These are phyloP conservation scores for Amblyteles armatorius DNA, from an alignment of 2,888 invertebrate genomes.

Conservation along the genomic window DNA sequence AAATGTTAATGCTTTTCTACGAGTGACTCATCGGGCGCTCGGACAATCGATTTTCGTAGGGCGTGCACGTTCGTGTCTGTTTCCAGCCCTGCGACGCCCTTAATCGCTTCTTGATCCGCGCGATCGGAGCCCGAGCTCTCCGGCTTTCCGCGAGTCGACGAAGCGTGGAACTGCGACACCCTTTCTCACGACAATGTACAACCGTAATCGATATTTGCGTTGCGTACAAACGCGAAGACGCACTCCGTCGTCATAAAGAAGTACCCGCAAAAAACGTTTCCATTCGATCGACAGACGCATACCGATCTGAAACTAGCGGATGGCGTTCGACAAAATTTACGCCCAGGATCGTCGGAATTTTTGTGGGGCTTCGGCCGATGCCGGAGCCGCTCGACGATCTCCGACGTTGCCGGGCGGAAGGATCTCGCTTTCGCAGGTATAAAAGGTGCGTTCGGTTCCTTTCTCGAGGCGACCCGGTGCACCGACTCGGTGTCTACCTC, in stretches of 20 bases:
- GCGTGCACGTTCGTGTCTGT: slow-evolving; percentile 2
- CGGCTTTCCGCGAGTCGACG: slow-evolving; percentile 17
- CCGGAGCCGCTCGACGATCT: slow-evolving; percentile 13
- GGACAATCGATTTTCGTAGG: slow-evolving; percentile 29
- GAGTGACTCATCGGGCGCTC: slow-evolving; percentile 19
- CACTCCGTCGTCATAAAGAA: not conserved
- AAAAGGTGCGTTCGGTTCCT: slow-evolving; percentile 53
- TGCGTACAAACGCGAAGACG: slow-evolving; percentile 29
- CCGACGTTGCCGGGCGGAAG: slow-evolving; percentile 40
- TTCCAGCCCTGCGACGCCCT: slow-evolving; percentile 22
- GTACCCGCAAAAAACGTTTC: slow-evolving; percentile 5
- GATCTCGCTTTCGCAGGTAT: slow-evolving; percentile 62
- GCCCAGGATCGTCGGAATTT: slow-evolving; percentile 49
- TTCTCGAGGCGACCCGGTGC: slow-evolving; percentile 24
- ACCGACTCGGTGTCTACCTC: slow-evolving; percentile 5
- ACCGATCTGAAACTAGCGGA: not conserved
- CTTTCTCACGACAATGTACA: slow-evolving; percentile 55
- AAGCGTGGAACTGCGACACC: slow-evolving; percentile 54
- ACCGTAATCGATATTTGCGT: slow-evolving; percentile 54
- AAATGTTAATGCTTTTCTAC: slow-evolving; percentile 1
- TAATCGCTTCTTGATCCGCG: slow-evolving; percentile 46
- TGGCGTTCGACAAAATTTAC: slow-evolving; percentile 19
- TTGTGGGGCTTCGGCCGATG: slow-evolving; percentile 12
- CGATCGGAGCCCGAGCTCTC: slow-evolving; percentile 11
- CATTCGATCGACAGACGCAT: slow-evolving; percentile 4